Conservation (phyloP, 2,888 invertebrate species). For the Apamea sordens region DNA sequence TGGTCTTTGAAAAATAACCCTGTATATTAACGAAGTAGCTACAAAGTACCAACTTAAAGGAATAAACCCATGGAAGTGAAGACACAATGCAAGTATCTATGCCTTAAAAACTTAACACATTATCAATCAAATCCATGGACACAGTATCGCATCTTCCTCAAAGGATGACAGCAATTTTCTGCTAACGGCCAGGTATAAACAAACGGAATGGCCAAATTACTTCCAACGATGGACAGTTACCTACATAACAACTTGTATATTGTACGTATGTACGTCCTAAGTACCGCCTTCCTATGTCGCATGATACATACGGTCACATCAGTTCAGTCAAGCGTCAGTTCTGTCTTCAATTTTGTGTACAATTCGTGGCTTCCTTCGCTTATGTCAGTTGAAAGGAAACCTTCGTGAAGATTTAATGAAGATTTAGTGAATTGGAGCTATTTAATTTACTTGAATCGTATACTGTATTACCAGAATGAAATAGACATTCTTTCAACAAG, state of each 20-base stretch:
- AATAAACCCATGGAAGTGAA: not conserved
- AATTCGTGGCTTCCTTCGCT: not conserved
- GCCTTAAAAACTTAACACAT: not conserved
- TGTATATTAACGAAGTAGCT: not conserved
- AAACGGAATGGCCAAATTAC: slow-evolving; percentile 65
- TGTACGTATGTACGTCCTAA: slow-evolving; percentile 24
- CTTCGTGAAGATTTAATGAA: not conserved
- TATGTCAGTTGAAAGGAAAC: not conserved
- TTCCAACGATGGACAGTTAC: slow-evolving; percentile 31
- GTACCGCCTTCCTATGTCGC: slow-evolving; percentile 45
- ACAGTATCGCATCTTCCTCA: slow-evolving; percentile 29
- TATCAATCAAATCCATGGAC: slow-evolving; percentile 15
- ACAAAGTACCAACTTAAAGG: not conserved
- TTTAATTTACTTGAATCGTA: too few relatives aligned
- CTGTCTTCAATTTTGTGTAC: not conserved
- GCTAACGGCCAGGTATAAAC: slow-evolving; percentile 34
- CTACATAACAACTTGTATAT: not conserved
- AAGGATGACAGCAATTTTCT: slow-evolving; percentile 69
- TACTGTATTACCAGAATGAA: too few relatives aligned
- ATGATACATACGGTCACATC: not conserved
- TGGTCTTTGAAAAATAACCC: too few relatives aligned
- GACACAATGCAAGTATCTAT: not conserved
- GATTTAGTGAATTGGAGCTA: too few relatives aligned
- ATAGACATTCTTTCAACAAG: too few relatives aligned
- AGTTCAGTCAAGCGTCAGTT: slow-evolving; percentile 17